Evolutionary conservation across 2,888 invertebrate genomes (phyloP).

Genomic region (Iselma pallidipennis): DNA sequence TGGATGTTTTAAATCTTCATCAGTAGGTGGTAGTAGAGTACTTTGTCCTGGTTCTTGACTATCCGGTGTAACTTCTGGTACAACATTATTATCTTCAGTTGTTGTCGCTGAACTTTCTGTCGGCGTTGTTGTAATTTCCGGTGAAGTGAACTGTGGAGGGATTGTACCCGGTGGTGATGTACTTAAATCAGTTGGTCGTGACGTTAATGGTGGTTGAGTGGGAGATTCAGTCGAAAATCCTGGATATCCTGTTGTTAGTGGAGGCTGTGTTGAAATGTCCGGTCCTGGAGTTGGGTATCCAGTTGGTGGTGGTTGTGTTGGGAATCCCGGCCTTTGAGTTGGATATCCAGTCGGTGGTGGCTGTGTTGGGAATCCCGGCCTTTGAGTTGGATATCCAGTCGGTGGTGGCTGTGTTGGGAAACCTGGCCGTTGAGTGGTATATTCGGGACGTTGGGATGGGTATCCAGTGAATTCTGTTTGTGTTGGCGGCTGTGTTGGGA

Average conservation of each 20-base stretch:
- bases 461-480: slow-evolving; percentile 43
- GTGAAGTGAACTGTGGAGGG: slow-evolving; percentile 26
- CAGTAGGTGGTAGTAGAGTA: slow-evolving; percentile 37
- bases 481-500: slow-evolving; percentile 30
- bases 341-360: slow-evolving; percentile 25
- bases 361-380: slow-evolving; percentile 15
- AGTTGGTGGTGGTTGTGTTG: slow-evolving; percentile 37
- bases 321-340: slow-evolving; percentile 30
- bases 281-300: slow-evolving; percentile 4
- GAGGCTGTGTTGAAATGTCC: not conserved
- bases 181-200: not conserved
- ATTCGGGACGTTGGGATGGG: slow-evolving; percentile 42
- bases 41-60: slow-evolving; percentile 28
- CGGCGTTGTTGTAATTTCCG: slow-evolving; percentile 15
- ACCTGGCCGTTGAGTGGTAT: slow-evolving; percentile 32
- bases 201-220: slow-evolving; percentile 17
- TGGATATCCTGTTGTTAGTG: slow-evolving; percentile 9
- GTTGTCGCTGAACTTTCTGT: slow-evolving; percentile 23
- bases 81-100: slow-evolving; percentile 23
- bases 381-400: slow-evolving; percentile 6
- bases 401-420: slow-evolving; percentile 30
- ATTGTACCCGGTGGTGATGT: not conserved
- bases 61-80: slow-evolving; percentile 13
- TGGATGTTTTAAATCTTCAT: slow-evolving; percentile 71
- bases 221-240: slow-evolving; percentile 12